phyloP scores from a whole-genome alignment of 2,797 vertebrate genomes.

The Typhlichthys eigenmanni region DNA sequence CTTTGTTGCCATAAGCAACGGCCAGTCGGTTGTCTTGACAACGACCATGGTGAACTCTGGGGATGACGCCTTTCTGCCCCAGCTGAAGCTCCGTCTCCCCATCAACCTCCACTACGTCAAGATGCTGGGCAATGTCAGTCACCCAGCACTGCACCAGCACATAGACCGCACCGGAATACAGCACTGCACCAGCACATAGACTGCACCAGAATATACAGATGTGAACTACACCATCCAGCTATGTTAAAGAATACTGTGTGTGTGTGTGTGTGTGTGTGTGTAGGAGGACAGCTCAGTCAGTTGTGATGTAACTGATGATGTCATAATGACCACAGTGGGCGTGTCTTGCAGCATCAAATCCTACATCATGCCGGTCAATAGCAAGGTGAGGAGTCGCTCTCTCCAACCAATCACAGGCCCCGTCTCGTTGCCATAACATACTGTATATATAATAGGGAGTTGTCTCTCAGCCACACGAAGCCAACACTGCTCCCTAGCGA shows the following conservation, averaged over 20 bases:
- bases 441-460: no score
- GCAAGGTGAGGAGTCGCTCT: background rate
- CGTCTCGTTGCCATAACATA: no score
- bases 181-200: background rate
- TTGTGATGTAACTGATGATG: slow-evolving; percentile 82
- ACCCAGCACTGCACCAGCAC: no score
- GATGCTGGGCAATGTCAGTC: slow-evolving; percentile 55
- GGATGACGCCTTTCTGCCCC: slow-evolving; percentile 88
- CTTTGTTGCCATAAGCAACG: slow-evolving; percentile 84
- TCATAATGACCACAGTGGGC: slow-evolving; percentile 62
- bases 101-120: slow-evolving; percentile 87
- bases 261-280: slow-evolving; percentile 28
- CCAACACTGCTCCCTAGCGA: no score
- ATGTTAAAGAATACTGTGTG: background rate
- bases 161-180: background rate
- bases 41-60: slow-evolving; percentile 83
- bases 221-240: no score
- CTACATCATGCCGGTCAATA: background rate
- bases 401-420: background rate
- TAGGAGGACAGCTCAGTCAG: slow-evolving; percentile 86
- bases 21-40: slow-evolving; percentile 83
- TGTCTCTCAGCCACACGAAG: no score
- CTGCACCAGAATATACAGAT: no score
- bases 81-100: slow-evolving; percentile 82
- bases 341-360: background rate